These are phyloP conservation scores for Myrmophylax atrothorax DNA, from an alignment of 2,113 vertebrate genomes.

Conservation along the genomic window DNA sequence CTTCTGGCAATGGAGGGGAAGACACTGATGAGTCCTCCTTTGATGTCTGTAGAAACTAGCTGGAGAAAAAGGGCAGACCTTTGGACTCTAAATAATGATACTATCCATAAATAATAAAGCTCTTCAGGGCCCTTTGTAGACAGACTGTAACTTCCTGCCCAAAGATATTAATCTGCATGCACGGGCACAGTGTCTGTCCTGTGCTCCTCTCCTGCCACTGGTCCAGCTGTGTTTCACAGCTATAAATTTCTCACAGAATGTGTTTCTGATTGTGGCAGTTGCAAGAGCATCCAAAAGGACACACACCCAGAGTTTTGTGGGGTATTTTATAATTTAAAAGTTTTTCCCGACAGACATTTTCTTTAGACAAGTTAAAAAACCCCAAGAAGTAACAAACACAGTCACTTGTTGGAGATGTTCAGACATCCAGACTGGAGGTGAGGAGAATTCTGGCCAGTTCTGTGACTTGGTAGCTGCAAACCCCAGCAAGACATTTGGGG, in stretches of 20 bases:
- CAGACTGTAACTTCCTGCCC: background rate
- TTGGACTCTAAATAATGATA: background rate
- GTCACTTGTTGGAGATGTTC: background rate
- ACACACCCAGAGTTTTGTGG: background rate
- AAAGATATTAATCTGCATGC: background rate
- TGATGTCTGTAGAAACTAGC: constrained; percentile 41
- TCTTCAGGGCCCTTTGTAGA: background rate
- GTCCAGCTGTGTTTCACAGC: background rate
- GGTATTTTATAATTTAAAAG: background rate
- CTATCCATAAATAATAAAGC: background rate
- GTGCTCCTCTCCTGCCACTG: background rate
- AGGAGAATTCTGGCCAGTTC: background rate
- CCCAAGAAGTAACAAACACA: rapidly evolving
- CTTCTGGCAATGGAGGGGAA: constrained; percentile 20
- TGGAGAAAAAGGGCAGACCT: background rate
- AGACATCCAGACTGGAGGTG: background rate
- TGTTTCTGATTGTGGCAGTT: background rate
- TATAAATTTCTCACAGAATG: background rate
- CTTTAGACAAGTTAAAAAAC: background rate
- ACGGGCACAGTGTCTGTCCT: background rate
- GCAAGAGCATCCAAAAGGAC: background rate
- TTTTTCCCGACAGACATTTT: background rate
- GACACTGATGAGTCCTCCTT: background rate
- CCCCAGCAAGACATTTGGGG: background rate
- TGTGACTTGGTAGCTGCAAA: background rate